Evolutionary conservation across 2,888 invertebrate genomes (phyloP), one percentile per base, ranked within the genome.

Genomic region (Alcis repandata): DNA sequence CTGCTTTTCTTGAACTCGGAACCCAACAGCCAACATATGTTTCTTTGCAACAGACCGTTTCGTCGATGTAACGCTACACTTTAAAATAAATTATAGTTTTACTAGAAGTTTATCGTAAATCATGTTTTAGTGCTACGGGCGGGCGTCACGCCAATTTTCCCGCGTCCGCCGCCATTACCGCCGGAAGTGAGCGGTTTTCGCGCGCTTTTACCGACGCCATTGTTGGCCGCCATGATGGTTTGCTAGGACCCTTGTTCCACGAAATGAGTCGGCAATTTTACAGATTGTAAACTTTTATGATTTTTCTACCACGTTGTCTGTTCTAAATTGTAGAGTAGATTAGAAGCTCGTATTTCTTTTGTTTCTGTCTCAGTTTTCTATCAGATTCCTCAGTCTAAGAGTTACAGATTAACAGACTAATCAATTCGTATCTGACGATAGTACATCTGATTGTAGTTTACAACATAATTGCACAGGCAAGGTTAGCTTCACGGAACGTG

Each of bases 131-230:
- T 68, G 74, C 69, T 48, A 22, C 60, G 60, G 68, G 77, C 77
- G 78, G 74, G 75, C 80, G 85, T 85, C 83, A 86, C 78, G 85
- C 78, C 78, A 85, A 86, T 84, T 85, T 85, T 76, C 73, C 79
- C 78, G 78, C 78, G 56, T 56, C 74, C 76, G 71, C 72, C 79
- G 78, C 88, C 89, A 91, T 91, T 90, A 91, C 90, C 90, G 91
- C 84, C 88, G 91, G 91, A 92, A 90, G 85, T 90, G 88, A 88
- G 75, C 76, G 72, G 76, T 86, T 88, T 87, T 87, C 84, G 87
- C 90, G 86, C 84, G 87, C 85, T 86, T 88, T 84, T 79, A 79
- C 69, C 70, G 62, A 74, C 78, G 77, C 79, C 75, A 78, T 78
- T 75, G 69, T 71, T 71, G 56, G 60, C 68, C 62, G 68, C 61